A percentile compares a stretch with the other conserved stretches of the same genome.
These are phyloP conservation scores for Gymnobelideus leadbeateri DNA, from an alignment of 2,113 vertebrate genomes.

Conservation along the genomic window DNA sequence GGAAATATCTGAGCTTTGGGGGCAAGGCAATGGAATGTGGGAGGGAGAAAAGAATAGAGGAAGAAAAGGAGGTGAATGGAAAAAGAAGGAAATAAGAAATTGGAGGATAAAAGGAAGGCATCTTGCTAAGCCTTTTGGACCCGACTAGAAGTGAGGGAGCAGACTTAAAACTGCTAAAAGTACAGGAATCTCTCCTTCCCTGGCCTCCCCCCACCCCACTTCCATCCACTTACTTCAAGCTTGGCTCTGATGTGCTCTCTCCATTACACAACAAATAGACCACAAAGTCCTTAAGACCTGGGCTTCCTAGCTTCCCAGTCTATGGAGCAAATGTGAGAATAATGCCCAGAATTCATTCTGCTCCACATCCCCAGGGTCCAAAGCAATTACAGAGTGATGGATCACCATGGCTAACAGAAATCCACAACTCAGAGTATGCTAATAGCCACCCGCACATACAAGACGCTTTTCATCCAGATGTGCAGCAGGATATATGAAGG, in stretches of 20 bases:
- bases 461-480: neutral
- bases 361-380: neutral
- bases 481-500: neutral
- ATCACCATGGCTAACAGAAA: neutral
- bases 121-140: neutral
- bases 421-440: neutral
- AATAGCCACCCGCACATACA: neutral
- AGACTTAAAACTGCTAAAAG: neutral
- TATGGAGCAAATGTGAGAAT: neutral
- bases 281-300: neutral
- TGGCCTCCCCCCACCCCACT: neutral
- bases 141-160: neutral
- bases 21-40: neutral
- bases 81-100: neutral
- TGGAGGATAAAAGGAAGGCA: neutral
- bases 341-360: slow-evolving; percentile 5
- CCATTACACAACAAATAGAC: neutral
- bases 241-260: neutral
- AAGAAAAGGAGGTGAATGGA: neutral
- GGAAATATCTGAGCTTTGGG: neutral
- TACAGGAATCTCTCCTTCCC: neutral
- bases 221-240: neutral
- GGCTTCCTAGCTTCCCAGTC: neutral
- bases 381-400: neutral
- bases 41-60: neutral